Base-by-base conservation (phyloP, 2,113 vertebrate species). In the Thalassoma bifasciatum region DNA sequence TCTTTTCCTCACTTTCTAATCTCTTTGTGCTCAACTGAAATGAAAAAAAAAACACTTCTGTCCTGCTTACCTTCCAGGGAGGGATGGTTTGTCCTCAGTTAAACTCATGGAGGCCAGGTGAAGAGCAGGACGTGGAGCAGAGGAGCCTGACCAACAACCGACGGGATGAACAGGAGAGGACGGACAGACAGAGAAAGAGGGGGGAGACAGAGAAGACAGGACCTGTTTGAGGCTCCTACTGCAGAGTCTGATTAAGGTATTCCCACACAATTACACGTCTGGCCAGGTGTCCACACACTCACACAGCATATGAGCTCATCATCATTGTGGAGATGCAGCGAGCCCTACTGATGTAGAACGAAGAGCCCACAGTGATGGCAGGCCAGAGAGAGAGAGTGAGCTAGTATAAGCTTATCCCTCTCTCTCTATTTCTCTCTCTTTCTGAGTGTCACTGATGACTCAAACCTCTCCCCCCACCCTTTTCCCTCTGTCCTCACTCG, bases 71-170 rank as follows among this genome's bases (percentile, higher is more conserved):
- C 90, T 91, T 93, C 81, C 80, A 82, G 79, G 85, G 80, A 86
- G 71, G 78, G 46, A 66, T 77, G 65, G 37, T 24, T 73, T 73
- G 75, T 87, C 81, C 84, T 91, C 86, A 88, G 30, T 68, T 83
- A 91, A 82, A 90, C 86, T 90, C 91, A 92, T 92, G 88, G 84
- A 89, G 86, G 74, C 87, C 83, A 75, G 82, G 72, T 87, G 75
- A 50, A 85, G 78, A 88, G 68, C 70, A 58, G 77, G 72, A 76
- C 54, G 44, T 49, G 46, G 66, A 61, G 71, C 79, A 85, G 70
- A 83, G 62, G 72, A 90, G 86, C 71, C 64, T 36, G 75, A 26
- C 54, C 79, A 70, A 68, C 60, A 70, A 52, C 57, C 23, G 72
- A 65, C 40, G 50, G 50, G 44, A 53, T 63, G 59, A 72, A 34